Conservation (phyloP, 2,113 vertebrate species). For the Amia ocellicauda region DNA sequence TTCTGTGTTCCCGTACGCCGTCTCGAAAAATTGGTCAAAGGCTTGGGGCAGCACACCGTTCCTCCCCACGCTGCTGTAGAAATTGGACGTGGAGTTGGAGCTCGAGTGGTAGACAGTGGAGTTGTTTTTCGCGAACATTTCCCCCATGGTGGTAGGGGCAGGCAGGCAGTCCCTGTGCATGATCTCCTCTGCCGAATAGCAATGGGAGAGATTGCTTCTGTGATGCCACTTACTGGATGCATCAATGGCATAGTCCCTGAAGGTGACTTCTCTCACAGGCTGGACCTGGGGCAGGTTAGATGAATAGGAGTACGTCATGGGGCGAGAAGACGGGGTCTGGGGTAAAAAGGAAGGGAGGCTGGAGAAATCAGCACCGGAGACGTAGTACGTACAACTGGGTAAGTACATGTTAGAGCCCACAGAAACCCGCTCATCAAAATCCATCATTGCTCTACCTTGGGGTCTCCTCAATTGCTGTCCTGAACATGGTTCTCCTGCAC, state of each 20-base stretch:
- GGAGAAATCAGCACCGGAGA: slow-evolving; percentile 95
- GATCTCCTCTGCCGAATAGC: slow-evolving; percentile 90
- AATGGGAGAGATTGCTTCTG: slow-evolving; percentile 89
- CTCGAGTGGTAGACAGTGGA: slow-evolving; percentile 77
- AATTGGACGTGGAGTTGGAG: slow-evolving; percentile 77
- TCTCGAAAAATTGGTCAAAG: slow-evolving; percentile 98
- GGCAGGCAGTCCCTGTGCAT: slow-evolving; percentile 94
- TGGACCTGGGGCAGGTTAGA: slow-evolving; percentile 95
- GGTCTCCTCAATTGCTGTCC: slow-evolving; percentile 81
- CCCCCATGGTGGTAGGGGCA: slow-evolving; percentile 78
- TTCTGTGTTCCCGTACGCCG: slow-evolving; percentile 82
- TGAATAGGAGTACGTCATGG: slow-evolving; percentile 95
- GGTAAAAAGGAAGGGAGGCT: slow-evolving; percentile 96
- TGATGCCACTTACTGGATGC: slow-evolving; percentile 94
- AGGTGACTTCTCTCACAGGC: slow-evolving; percentile 95
- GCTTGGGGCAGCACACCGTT: slow-evolving; percentile 96
- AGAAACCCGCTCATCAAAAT: slow-evolving; percentile 98
- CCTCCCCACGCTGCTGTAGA: slow-evolving; percentile 87
- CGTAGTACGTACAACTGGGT: slow-evolving; percentile 99
- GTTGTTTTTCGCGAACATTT: slow-evolving; percentile 86
- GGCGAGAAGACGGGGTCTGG: slow-evolving; percentile 95
- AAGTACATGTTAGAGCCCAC: slow-evolving; percentile 98
- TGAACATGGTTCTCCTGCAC: slow-evolving; percentile 85
- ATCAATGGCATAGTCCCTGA: slow-evolving; percentile 97
- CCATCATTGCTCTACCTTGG: slow-evolving; percentile 89